Percentiles rank a stretch among this genome's conserved stretches.
These are phyloP conservation scores for Acleris holmiana DNA, from an alignment of 2,888 invertebrate genomes.

Conservation along the genomic window DNA sequence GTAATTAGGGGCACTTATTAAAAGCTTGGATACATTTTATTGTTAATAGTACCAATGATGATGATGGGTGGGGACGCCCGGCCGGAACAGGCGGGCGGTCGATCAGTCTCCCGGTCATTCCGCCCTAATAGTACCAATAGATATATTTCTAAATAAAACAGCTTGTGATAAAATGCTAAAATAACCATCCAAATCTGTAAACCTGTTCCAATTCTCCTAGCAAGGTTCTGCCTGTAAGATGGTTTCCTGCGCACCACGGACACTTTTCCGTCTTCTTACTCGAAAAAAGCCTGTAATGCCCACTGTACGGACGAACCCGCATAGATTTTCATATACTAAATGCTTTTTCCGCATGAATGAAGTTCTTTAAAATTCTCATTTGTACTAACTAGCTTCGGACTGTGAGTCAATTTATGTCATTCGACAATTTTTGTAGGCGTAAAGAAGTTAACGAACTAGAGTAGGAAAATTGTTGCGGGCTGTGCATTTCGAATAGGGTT, in stretches of 20 bases:
- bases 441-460: constrained; percentile 65
- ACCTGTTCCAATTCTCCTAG: too few relatives aligned
- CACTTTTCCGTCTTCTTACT: not conserved
- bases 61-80: too few relatives aligned
- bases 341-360: constrained; percentile 39
- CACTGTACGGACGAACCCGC: constrained; percentile 26
- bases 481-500: constrained; percentile 74
- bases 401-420: constrained; percentile 68
- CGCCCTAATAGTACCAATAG: too few relatives aligned
- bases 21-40: not conserved
- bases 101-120: too few relatives aligned
- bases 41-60: not conserved
- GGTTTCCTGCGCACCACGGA: not conserved
- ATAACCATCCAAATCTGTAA: too few relatives aligned
- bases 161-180: too few relatives aligned
- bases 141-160: too few relatives aligned
- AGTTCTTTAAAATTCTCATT: constrained; percentile 36
- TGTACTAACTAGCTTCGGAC: constrained; percentile 53
- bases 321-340: constrained; percentile 27
- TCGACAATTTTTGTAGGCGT: constrained; percentile 58
- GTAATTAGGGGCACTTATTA: not conserved
- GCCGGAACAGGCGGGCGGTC: too few relatives aligned
- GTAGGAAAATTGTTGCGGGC: constrained; percentile 72
- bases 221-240: not conserved
- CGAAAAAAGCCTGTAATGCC: constrained; percentile 4